Evolutionary conservation across 2,797 vertebrate species (phyloP).

Genomic region (Picus viridis): DNA sequence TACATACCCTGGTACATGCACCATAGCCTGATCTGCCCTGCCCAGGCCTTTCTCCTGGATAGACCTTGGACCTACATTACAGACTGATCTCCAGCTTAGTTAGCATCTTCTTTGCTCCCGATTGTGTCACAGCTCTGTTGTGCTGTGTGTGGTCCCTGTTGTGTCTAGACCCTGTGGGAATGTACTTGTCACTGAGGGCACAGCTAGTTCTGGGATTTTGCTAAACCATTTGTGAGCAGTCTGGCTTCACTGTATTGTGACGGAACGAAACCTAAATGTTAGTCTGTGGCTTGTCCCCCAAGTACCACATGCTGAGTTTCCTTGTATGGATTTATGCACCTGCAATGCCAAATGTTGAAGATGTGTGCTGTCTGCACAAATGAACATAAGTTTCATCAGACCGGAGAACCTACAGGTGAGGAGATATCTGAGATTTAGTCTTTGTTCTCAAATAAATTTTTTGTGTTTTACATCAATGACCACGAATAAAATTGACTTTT

Average conservation of each 20-base stretch:
- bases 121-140: not conserved
- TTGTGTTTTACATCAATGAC: not conserved
- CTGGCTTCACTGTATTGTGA: not conserved
- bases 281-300: not conserved
- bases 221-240: not conserved
- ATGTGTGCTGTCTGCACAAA: not conserved
- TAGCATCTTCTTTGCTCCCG: not conserved
- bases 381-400: not conserved
- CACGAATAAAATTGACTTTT: not conserved
- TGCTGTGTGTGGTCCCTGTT: too few relatives aligned
- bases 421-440: not conserved
- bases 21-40: not conserved
- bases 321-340: not conserved
- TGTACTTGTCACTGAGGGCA: fast-evolving
- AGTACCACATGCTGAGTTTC: fast-evolving
- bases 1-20: fast-evolving
- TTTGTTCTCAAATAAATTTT: not conserved
- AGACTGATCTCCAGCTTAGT: not conserved
- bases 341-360: not conserved
- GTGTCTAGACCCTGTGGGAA: not conserved
- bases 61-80: not conserved
- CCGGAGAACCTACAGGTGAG: not conserved
- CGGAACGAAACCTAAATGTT: not conserved
- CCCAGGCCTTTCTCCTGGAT: not conserved
- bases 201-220: not conserved